Base-by-base conservation (phyloP, 2,797 vertebrate species). In the Lacerta agilis region DNA sequence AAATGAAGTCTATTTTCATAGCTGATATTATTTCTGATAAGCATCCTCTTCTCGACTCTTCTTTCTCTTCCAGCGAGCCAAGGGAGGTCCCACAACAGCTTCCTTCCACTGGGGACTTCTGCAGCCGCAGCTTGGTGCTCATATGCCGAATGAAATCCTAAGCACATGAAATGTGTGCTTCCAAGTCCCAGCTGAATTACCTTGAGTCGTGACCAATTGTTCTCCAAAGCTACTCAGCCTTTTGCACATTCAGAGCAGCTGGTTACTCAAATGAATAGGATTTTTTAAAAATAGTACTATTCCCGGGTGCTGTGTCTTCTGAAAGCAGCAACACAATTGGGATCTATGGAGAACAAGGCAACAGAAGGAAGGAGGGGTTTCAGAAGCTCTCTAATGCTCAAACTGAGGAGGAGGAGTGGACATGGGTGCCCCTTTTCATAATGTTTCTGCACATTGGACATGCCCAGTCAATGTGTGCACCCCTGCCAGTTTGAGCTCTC, bases 261-360 rank as follows among this genome's bases (percentile, higher is more conserved):
- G 92, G 72, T 89, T 82, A 91, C 86, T 90, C 89, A 95, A 87
- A 71, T 18, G 87, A 93, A 13, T 79, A 73, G 82, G 43, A 43
- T 45, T 87, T 94, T 94, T 83, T 85, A 89, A 87, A 41, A 41
- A 33, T 61, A 72, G 80, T 69, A 94, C 94, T 92, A 88, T 66
- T 95, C 13, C 64, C 89, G 96, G 96, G 78, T 55, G 11, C 45
- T 23, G 95, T 96, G 97, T 95, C 95, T 92, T 95, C 92, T 93
- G 91, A 85, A 92, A 93, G 89, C 87, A 93, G 94, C 66, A 92
- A 72, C 91, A 92, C 94, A 93, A 88, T 29, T 71, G 58, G 87
- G 90, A 87, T 90, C 94, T n/a, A 93, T 20, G 88, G 88, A 49
- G 90, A 79, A 92, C 77, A 91, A 20, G 67, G 45, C 2, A 27